Evolutionary conservation across 2,888 invertebrate species (phyloP).

Genomic region (Hecatera dysodea): DNA sequence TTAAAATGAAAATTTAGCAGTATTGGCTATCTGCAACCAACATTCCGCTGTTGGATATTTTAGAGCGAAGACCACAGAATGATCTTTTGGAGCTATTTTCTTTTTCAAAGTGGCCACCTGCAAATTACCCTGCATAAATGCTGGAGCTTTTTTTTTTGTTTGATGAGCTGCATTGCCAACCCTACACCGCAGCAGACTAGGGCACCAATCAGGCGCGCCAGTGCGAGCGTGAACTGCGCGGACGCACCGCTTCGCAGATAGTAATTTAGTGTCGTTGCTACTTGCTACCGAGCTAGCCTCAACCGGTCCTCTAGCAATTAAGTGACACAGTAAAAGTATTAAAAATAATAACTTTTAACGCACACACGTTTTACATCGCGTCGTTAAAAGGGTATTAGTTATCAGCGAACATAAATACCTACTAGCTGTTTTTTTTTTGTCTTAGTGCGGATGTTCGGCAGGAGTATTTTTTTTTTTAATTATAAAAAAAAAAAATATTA

Average conservation of each 20-base stretch:
- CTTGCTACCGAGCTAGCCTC: slow-evolving; percentile 73
- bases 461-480: slow-evolving; percentile 3
- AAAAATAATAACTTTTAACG: slow-evolving; percentile 73
- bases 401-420: slow-evolving; percentile 52
- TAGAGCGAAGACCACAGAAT: slow-evolving; percentile 6
- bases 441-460: slow-evolving; percentile 1
- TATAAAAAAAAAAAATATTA: slow-evolving; percentile 7
- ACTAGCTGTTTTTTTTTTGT: slow-evolving; percentile 16
- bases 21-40: slow-evolving; percentile 1
- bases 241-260: slow-evolving; percentile 80
- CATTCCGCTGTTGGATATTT: neutral
- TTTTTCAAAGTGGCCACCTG: slow-evolving; percentile 7
- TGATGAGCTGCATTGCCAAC: slow-evolving; percentile 47
- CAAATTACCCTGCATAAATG: slow-evolving; percentile 13
- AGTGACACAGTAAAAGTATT: slow-evolving; percentile 84
- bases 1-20: slow-evolving; percentile 8
- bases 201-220: slow-evolving; percentile 78
- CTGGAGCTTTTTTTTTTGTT: neutral
- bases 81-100: neutral
- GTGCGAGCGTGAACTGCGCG: slow-evolving; percentile 71
- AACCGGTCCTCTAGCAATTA: slow-evolving; percentile 85
- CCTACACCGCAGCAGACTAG: slow-evolving; percentile 70
- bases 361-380: slow-evolving; percentile 48
- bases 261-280: slow-evolving; percentile 87
- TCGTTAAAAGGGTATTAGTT: slow-evolving; percentile 66